Evolutionary conservation across 2,113 vertebrate genomes (phyloP), one percentile per base, ranked within the genome.

Genomic region (Echinops telfairi): DNA sequence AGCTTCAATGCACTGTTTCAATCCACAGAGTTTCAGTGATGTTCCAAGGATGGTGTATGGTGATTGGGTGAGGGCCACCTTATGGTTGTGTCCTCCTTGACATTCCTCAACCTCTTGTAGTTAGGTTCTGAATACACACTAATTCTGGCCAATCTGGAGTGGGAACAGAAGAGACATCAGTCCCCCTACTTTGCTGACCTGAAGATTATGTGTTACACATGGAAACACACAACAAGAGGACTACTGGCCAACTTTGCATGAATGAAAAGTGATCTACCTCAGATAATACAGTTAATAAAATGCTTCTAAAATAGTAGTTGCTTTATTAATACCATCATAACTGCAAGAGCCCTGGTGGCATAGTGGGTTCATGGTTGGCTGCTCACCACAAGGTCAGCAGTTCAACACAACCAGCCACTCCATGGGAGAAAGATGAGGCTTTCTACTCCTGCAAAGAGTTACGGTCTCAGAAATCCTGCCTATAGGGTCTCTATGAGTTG

Each of bases 1-100:
- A 40, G 47, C 16, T 85, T 83, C 31, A 17, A 27, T 40, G 53
- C 64, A 25, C 58, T 89, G 1, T 80, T 94, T 94, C 85, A 95
- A 79, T 15, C 27, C 36, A 29, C 0, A 40, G 31, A 82, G 47
- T 20, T 64, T 73, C 23, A 20, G 0, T 40, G 22, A 84, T 79
- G 1, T 12, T 36, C 23, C 29, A 17, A 38, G 7, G 29, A 53
- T 82, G 23, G 33, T 36, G 17, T 47, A 64, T 22, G 43, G n/a
- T 40, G 22, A 70, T 62, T 40, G 7, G 9, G 71, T 71, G 70
- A 64, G 6, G 36, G 57, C 80, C 47, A 86, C 11, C 12, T 53
- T 38, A 64, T 60, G 57, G 23, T 40, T 31, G 0, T 29, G 47
- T 43, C 5, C 2, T 87, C 25, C n/a, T 40, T 31, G 75, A 10